A percentile compares a stretch with the other conserved stretches of the same genome.
phyloP scores from a whole-genome alignment of 2,888 invertebrate genomes.

The Hirtodrosophila duncani region DNA sequence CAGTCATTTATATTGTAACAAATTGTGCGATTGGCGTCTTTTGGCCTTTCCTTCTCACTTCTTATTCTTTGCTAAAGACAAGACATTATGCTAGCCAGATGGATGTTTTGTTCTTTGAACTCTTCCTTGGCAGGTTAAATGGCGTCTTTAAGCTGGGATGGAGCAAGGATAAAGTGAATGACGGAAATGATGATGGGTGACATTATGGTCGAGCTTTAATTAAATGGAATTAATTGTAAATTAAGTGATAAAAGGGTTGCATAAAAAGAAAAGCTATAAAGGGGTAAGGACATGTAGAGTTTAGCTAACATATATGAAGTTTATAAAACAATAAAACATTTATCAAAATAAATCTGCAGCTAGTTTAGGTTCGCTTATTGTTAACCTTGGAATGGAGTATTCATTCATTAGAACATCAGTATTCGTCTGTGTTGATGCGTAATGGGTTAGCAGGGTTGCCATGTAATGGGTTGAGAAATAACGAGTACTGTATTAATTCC shows the following conservation, averaged over 20 bases:
- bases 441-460: no score
- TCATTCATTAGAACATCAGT: no score
- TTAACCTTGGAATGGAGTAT: no score
- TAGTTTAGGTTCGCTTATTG: no score
- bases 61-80: slow-evolving; percentile 20
- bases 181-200: slow-evolving; percentile 29
- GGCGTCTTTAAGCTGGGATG: slow-evolving; percentile 32
- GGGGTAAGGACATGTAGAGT: no score
- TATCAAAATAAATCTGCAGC: no score
- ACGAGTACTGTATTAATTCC: no score
- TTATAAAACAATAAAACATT: no score
- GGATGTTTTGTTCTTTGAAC: slow-evolving; percentile 61
- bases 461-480: no score
- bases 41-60: slow-evolving; percentile 25
- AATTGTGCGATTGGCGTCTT: slow-evolving; percentile 70
- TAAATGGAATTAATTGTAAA: slow-evolving; percentile 31
- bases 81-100: slow-evolving; percentile 43
- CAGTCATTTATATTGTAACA: slow-evolving; percentile 73
- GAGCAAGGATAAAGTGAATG: neutral
- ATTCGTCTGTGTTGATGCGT: no score
- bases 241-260: slow-evolving; percentile 27
- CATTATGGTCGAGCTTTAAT: slow-evolving; percentile 46
- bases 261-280: no score
- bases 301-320: no score
- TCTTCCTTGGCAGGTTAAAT: slow-evolving; percentile 53